Percentiles rank a stretch among this genome's conserved stretches.
Conservation (phyloP, 2,888 invertebrate genomes). For the Podotricha telesiphe region DNA sequence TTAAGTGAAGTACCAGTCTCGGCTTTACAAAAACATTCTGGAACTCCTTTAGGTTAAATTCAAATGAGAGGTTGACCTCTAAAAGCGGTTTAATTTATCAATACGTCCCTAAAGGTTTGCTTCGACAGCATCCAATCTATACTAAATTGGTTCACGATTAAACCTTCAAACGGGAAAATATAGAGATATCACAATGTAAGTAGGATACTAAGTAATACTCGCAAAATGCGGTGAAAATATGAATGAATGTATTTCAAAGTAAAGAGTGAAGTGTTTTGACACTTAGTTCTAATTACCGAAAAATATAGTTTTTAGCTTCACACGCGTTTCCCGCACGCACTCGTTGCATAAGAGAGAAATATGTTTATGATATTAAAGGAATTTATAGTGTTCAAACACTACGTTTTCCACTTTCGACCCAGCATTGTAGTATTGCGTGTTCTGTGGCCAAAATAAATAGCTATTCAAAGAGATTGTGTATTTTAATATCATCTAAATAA, state of each 20-base stretch:
- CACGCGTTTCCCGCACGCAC: too few species aligned
- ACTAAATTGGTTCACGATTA: slow-evolving; percentile 25
- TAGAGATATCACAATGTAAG: slow-evolving; percentile 1
- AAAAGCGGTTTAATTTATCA: slow-evolving; percentile 23
- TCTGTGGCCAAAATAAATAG: too few species aligned
- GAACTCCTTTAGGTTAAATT: slow-evolving; percentile 16
- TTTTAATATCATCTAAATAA: too few species aligned
- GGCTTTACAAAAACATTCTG: not conserved
- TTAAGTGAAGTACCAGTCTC: not conserved
- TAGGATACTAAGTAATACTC: too few species aligned
- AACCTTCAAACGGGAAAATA: slow-evolving; percentile 8
- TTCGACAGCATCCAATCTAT: slow-evolving; percentile 26
- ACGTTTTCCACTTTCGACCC: too few species aligned
- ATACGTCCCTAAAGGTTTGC: slow-evolving; percentile 16
- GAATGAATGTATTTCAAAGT: not conserved
- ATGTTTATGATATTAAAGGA: too few species aligned
- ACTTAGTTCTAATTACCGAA: too few species aligned
- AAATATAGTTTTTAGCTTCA: too few species aligned
- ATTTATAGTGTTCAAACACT: too few species aligned
- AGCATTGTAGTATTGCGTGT: too few species aligned
- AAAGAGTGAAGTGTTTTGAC: not conserved
- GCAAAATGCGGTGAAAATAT: not conserved
- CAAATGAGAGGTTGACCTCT: slow-evolving; percentile 26
- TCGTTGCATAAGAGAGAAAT: too few species aligned
- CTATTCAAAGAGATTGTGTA: too few species aligned